Evolutionary conservation across 64 coral and sea anemone genomes (phyloP).

Genomic region (Porites lutea): DNA sequence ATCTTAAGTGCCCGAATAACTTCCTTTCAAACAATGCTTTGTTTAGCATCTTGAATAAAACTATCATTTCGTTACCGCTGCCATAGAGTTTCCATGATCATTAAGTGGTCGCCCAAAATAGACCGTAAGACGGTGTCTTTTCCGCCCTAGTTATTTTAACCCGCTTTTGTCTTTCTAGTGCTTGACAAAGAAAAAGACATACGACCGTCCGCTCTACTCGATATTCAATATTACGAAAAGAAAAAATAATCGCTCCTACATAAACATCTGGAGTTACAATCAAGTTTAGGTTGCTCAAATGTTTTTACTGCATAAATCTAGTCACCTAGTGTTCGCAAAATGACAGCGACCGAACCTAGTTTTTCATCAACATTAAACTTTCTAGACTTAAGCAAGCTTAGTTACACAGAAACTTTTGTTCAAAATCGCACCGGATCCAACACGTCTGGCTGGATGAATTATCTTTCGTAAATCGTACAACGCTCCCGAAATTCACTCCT

Average conservation of each 20-base stretch:
- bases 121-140: background rate
- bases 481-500: constrained; percentile 21
- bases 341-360: background rate
- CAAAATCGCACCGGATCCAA: constrained; percentile 9
- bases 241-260: constrained; percentile 56
- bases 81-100: constrained; percentile 1
- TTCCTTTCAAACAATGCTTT: constrained; percentile 65
- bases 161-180: background rate
- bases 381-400: background rate
- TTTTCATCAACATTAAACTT: constrained; percentile 21
- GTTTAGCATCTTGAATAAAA: constrained; percentile 53
- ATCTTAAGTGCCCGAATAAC: constrained; percentile 49
- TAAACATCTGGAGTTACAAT: constrained; percentile 50
- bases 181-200: background rate
- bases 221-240: constrained; percentile 12
- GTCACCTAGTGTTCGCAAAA: constrained; percentile 12
- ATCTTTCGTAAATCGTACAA: background rate
- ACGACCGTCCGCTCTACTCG: background rate
- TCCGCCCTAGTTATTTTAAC: background rate
- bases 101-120: constrained; percentile 31
- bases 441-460: background rate
- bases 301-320: constrained; percentile 20
- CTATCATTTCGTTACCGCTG: background rate
- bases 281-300: constrained; percentile 15
- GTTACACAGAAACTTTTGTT: constrained; percentile 13